phyloP scores from a whole-genome alignment of 2,113 vertebrate species.

The Mionectes macconnelli region DNA sequence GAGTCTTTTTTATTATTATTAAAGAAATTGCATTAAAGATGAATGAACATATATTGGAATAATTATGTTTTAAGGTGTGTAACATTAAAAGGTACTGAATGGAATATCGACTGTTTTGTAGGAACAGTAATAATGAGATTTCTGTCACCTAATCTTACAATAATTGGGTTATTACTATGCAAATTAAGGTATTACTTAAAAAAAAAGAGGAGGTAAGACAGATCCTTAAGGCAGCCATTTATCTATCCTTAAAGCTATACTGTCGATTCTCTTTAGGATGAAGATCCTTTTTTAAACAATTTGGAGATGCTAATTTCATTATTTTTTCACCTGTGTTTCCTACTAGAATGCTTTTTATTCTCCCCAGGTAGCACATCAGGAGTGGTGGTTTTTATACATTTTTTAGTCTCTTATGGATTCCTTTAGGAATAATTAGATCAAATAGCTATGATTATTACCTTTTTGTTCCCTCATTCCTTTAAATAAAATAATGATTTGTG shows the following conservation, averaged over 20 bases:
- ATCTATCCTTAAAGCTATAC: slow-evolving; percentile 70
- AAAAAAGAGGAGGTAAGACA: slow-evolving; percentile 67
- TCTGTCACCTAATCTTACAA: slow-evolving; percentile 81
- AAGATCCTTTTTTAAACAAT: slow-evolving; percentile 69
- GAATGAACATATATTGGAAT: slow-evolving; percentile 77
- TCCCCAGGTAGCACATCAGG: slow-evolving; percentile 59
- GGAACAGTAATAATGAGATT: slow-evolving; percentile 82
- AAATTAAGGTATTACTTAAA: slow-evolving; percentile 82
- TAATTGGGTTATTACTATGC: slow-evolving; percentile 86
- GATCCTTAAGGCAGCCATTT: slow-evolving; percentile 73
- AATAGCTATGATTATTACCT: slow-evolving; percentile 46
- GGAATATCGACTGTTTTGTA: slow-evolving; percentile 80
- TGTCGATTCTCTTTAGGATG: slow-evolving; percentile 62
- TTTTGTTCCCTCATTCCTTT: slow-evolving; percentile 29
- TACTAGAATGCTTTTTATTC: slow-evolving; percentile 42
- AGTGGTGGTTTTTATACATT: slow-evolving; percentile 5
- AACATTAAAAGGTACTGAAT: slow-evolving; percentile 81
- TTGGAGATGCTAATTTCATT: slow-evolving; percentile 66
- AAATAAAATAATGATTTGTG: slow-evolving; percentile 35
- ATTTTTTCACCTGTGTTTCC: slow-evolving; percentile 43
- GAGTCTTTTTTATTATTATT: slow-evolving; percentile 65
- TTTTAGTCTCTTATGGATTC: slow-evolving; percentile 50
- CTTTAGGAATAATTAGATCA: slow-evolving; percentile 67
- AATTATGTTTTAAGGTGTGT: slow-evolving; percentile 80
- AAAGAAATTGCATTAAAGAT: slow-evolving; percentile 81